A percentile compares a stretch with the other conserved stretches of the same genome.
Conservation (phyloP, 2,888 invertebrate genomes). For the Junonia oenone region DNA sequence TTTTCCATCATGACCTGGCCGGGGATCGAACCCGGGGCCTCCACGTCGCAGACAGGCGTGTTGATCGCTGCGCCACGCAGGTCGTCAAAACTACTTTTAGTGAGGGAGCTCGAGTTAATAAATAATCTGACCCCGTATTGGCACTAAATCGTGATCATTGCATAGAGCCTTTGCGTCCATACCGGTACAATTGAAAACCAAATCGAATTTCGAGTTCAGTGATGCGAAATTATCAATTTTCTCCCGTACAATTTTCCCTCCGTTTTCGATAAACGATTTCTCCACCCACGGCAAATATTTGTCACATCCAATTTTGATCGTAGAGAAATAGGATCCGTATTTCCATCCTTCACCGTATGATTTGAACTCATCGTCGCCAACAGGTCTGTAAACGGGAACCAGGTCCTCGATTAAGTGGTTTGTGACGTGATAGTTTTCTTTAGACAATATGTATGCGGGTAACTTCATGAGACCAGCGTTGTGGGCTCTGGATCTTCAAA, state of each 20-base stretch:
- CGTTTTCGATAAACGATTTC: too few species aligned
- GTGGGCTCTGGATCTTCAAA: slow-evolving; percentile 81
- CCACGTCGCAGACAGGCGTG: too few species aligned
- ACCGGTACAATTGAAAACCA: slow-evolving; percentile 92
- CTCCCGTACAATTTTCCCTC: too few species aligned
- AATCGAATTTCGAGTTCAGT: slow-evolving; percentile 83
- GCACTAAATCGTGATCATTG: slow-evolving; percentile 85
- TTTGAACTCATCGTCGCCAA: slow-evolving; percentile 85
- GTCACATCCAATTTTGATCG: slow-evolving; percentile 86
- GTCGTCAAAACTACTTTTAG: slow-evolving; percentile 92
- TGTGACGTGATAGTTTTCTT: slow-evolving; percentile 83
- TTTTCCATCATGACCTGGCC: too few species aligned
- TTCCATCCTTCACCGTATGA: slow-evolving; percentile 87
- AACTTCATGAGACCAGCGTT: slow-evolving; percentile 86
- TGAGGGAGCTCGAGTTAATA: slow-evolving; percentile 93
- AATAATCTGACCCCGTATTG: slow-evolving; percentile 90
- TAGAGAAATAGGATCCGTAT: slow-evolving; percentile 90
- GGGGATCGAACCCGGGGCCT: too few species aligned
- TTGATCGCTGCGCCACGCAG: too few species aligned
- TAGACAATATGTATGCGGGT: slow-evolving; percentile 90
- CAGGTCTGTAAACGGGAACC: slow-evolving; percentile 86
- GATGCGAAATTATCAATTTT: too few species aligned
- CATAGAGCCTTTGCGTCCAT: slow-evolving; percentile 89
- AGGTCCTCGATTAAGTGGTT: slow-evolving; percentile 88
- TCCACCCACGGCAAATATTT: slow-evolving; percentile 89